These are phyloP conservation scores for Sarcophaga subvicina DNA, from an alignment of 2,888 invertebrate genomes.

Conservation along the genomic window DNA sequence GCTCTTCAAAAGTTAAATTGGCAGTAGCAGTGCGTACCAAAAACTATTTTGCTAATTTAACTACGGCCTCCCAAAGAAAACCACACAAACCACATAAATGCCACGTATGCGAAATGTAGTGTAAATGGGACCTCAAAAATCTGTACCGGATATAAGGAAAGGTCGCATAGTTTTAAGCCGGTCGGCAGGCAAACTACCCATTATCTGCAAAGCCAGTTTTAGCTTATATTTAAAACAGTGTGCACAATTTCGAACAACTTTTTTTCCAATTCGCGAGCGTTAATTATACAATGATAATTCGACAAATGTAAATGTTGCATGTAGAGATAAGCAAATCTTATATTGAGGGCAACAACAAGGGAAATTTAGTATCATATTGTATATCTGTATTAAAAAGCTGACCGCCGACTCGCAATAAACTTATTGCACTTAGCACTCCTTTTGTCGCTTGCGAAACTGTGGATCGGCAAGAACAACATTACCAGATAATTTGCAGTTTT, in stretches of 20 bases:
- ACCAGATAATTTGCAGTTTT: constrained; percentile 30
- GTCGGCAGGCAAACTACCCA: constrained; percentile 61
- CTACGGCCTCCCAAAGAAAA: constrained; percentile 39
- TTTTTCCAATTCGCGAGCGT: constrained; percentile 42
- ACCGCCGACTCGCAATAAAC: constrained; percentile 73
- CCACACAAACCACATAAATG: constrained; percentile 53
- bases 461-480: constrained; percentile 52
- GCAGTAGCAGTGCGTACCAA: constrained; percentile 34
- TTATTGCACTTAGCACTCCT: constrained; percentile 27
- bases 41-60: constrained; percentile 52
- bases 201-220: constrained; percentile 56
- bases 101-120: constrained; percentile 25
- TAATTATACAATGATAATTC: constrained; percentile 41
- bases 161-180: constrained; percentile 19
- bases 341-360: constrained; percentile 27
- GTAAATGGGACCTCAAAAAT: constrained; percentile 31
- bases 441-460: constrained; percentile 34
- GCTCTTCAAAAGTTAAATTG: constrained; percentile 61
- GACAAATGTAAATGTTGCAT: constrained; percentile 8
- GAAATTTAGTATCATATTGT: constrained; percentile 71
- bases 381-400: constrained; percentile 58
- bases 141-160: constrained; percentile 3
- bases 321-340: background rate
- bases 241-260: constrained; percentile 53
- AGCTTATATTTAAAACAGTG: constrained; percentile 54